Evolutionary conservation across 2,113 vertebrate genomes (phyloP), one percentile per base, ranked within the genome.

Genomic region (Cavia porcellus): DNA sequence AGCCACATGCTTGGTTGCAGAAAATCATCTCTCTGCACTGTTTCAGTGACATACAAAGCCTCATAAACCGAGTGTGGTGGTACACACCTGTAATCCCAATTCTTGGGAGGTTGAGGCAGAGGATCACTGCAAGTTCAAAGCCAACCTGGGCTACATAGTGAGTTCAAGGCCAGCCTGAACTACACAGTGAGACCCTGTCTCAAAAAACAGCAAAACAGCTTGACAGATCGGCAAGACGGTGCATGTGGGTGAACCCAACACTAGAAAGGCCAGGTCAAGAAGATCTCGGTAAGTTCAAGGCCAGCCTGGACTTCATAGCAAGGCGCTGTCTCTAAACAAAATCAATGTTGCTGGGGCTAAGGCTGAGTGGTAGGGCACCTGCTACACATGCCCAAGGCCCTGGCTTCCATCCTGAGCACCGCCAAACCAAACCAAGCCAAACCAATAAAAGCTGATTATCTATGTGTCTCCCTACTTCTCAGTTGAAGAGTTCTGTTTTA

Each of bases 401-500:
- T 52, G 61, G 57, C 24, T 83, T 30, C 13, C 77, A 30, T 25
- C n/a, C n/a, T 38, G n/a, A 28, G n/a, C 24, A 61, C 24, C 8
- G 15, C 25, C 15, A 55, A 42, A 47, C 42, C 42, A 75, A 75
- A 75, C 72, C 68, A 72, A 70, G 7, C 7, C 32, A n/a, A 70
- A 19, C 68, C 68, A 82, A 82, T 28, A 17, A 64, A 85, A 30
- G 25, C 57, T n/a, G 81, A 86, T 68, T 80, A 75, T 50, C 64
- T 59, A 70, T 14, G 7, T 42, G 57, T 64, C 52, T 81, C 70
- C 32, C 64, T 20, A 38, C 42, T 64, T 59, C 82, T 79, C 86
- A 81, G n/a, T 74, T 75, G 19, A 89, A 55, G 88, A 85, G 50
- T 80, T 84, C 14, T 32, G 28, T 83, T 86, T 90, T 91, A 79